These are phyloP conservation scores for Sphaerophoria rueppellii DNA, from an alignment of 2,888 invertebrate genomes.

Conservation along the genomic window DNA sequence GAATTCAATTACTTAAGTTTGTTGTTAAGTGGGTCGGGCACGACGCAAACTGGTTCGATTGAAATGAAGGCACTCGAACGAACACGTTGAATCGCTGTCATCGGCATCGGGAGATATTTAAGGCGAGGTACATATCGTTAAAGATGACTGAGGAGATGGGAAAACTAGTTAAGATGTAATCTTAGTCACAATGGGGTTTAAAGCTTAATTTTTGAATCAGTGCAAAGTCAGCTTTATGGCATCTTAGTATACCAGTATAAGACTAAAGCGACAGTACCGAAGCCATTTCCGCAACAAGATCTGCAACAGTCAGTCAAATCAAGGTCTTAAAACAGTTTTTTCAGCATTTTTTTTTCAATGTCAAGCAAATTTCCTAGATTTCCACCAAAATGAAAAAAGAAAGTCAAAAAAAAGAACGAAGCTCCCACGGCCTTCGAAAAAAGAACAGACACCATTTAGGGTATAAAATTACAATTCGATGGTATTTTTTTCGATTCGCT, in stretches of 20 bases:
- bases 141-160: not conserved
- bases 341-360: not conserved
- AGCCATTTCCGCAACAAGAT: not conserved
- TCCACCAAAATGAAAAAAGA: not conserved
- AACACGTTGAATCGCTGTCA: not conserved
- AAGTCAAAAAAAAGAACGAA: not conserved
- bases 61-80: slow-evolving; percentile 15
- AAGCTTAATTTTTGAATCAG: too few relatives aligned
- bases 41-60: slow-evolving; percentile 22
- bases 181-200: not conserved
- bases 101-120: not conserved
- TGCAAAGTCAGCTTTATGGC: too few relatives aligned
- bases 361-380: slow-evolving; percentile 16
- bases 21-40: slow-evolving; percentile 20
- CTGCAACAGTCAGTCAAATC: not conserved
- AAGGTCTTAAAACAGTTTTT: not conserved
- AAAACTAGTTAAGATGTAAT: not conserved
- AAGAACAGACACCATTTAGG: not conserved
- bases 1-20: slow-evolving; percentile 32
- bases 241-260: too few relatives aligned
- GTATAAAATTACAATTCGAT: slow-evolving; percentile 11
- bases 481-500: not conserved
- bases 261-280: too few relatives aligned
- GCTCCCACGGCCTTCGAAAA: not conserved
- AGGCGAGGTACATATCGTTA: too few relatives aligned